Evolutionary conservation across 1,140 invertebrate genomes (phyloP), one percentile per base, ranked within the genome.

Genomic region (Scaptomyza pallida): DNA sequence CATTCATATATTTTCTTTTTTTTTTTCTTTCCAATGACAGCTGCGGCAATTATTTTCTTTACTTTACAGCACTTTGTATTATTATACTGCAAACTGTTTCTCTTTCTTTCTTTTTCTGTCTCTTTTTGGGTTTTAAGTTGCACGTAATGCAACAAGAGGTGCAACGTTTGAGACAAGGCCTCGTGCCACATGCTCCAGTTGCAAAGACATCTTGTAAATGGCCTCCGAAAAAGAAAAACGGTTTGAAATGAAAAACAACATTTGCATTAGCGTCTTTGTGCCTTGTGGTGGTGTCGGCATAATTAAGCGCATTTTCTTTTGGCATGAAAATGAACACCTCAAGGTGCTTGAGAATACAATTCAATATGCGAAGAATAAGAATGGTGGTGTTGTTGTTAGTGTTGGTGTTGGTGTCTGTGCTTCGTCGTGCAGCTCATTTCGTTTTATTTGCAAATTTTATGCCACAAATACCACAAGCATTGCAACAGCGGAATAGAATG

Each of bases 241-340:
- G 51, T 30, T 9, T 30, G 8, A 30, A 54, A 65, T 63, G 75
- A 75, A 61, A 75, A 55, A 77, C 72, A 56, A 67, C 63, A 41
- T 59, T 80, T 79, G 72, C 65, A 48, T 3, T 26, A 33, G 12
- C 33, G 30, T 40, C 35, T 40, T 5, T 44, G 21, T n/a, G 15
- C 13, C 19, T n/a, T 5, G 3, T 44, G 54, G 26, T 45, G 50
- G 16, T 26, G 35, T 13, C 47, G 30, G 73, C 81, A 85, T 85
- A 86, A 86, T 86, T 86, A 86, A 75, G 82, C 81, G 82, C 81
- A 78, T 86, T 86, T 86, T 86, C 81, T 65, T 86, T 65, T 81
- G 81, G 77, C 81, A 88, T 78, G 82, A 88, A 88, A 88, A 88
- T 88, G 83, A 88, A 88, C 82, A 88, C 82, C 82, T 88, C 83